A percentile compares a stretch with the other conserved stretches of the same genome.
These are phyloP conservation scores for Philypnodon macrostomus DNA, from an alignment of 2,797 vertebrate genomes.

Conservation along the genomic window DNA sequence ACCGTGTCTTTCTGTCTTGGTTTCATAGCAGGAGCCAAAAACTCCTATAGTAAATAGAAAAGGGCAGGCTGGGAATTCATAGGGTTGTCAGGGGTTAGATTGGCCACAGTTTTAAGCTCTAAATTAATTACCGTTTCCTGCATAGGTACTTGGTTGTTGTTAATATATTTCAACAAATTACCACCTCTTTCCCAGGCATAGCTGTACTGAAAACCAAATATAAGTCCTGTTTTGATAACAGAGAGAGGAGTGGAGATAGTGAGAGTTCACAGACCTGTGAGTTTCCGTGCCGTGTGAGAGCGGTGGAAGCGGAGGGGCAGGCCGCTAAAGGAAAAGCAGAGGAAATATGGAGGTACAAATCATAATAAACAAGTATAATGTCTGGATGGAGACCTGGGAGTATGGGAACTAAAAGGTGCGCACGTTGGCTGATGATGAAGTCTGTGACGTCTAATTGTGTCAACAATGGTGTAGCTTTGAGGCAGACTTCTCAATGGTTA, in stretches of 20 bases:
- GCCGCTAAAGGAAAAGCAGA: slow-evolving; percentile 81
- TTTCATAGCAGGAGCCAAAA: slow-evolving; percentile 40
- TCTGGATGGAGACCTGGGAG: slow-evolving; percentile 77
- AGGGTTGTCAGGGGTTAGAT: slow-evolving; percentile 47
- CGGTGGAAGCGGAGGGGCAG: slow-evolving; percentile 42
- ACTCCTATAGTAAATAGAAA: slow-evolving; percentile 36
- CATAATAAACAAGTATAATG: slow-evolving; percentile 74
- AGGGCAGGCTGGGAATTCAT: slow-evolving; percentile 46
- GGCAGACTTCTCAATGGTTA: too few species aligned
- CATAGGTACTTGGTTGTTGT: slow-evolving; percentile 31
- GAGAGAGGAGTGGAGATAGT: slow-evolving; percentile 45
- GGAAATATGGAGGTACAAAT: slow-evolving; percentile 78
- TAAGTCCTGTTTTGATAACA: slow-evolving; percentile 74
- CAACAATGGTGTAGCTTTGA: slow-evolving; percentile 24
- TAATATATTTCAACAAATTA: slow-evolving; percentile 36
- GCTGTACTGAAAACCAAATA: slow-evolving; percentile 55
- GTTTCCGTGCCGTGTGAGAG: slow-evolving; percentile 57
- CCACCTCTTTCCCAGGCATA: slow-evolving; percentile 49
- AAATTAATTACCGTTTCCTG: slow-evolving; percentile 34
- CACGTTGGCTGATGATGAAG: slow-evolving; percentile 47
- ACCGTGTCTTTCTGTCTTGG: slow-evolving; percentile 34
- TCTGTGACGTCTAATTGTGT: slow-evolving; percentile 27
- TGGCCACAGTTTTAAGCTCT: slow-evolving; percentile 35
- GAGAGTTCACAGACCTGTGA: slow-evolving; percentile 53
- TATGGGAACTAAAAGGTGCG: slow-evolving; percentile 46